Conservation (phyloP, 2,797 vertebrate genomes). For the Prionace glauca region DNA sequence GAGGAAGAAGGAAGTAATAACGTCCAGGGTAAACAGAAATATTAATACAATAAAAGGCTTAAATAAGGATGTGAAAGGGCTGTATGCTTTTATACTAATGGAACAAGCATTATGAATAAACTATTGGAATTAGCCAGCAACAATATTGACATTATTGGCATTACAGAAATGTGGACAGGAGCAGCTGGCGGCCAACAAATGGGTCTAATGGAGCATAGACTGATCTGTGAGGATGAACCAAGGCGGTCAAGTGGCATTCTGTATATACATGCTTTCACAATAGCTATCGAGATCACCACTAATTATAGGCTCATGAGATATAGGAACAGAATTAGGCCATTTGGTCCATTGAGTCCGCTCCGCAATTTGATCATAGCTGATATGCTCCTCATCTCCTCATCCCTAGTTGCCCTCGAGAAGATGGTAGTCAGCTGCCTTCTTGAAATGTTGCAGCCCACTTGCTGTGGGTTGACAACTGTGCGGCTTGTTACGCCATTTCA, state of each 20-base stretch:
- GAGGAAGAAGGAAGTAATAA: conserved; percentile 20
- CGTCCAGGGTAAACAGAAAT: conserved; percentile 15
- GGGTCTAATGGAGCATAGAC: conserved; percentile 20
- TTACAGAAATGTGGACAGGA: background rate
- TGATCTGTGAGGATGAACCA: background rate
- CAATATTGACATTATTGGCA: conserved; percentile 30
- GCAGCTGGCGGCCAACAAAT: conserved; percentile 3
- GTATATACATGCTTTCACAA: background rate
- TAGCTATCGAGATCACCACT: background rate
- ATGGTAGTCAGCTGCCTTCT: too few relatives aligned
- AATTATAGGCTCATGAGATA: too few relatives aligned
- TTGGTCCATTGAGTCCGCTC: too few relatives aligned
- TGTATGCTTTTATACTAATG: conserved; percentile 31
- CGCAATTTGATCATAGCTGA: too few relatives aligned
- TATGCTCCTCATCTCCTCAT: too few relatives aligned
- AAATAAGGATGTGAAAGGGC: conserved; percentile 2
- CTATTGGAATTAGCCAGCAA: conserved; percentile 30
- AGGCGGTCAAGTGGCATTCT: background rate
- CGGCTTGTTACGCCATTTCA: too few relatives aligned
- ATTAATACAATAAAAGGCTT: conserved; percentile 34
- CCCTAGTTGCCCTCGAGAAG: background rate
- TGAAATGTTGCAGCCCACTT: too few relatives aligned
- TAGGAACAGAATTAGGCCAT: too few relatives aligned
- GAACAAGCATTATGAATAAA: conserved; percentile 21
- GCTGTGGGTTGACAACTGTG: too few relatives aligned